Evolutionary conservation across 2,113 vertebrate genomes (phyloP).

Genomic region (Trogon melanurus): DNA sequence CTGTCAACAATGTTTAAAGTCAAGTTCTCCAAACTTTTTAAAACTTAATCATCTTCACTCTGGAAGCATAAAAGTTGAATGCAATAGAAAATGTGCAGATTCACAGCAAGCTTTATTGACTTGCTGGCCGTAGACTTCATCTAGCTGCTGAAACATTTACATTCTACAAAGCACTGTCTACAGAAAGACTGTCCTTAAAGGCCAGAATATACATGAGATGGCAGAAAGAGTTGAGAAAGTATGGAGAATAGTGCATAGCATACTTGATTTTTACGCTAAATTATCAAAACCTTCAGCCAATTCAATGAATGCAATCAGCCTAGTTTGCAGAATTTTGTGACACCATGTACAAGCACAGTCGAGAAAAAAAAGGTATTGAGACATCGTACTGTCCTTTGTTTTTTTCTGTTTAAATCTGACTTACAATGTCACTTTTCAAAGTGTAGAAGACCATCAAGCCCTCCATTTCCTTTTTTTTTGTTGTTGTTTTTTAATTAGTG

Average conservation of each 20-base stretch:
- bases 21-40: constrained; percentile 70
- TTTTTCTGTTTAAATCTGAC: neutral
- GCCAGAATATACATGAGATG: constrained; percentile 26
- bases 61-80: constrained; percentile 70
- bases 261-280: neutral
- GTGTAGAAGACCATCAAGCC: neutral
- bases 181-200: constrained; percentile 34
- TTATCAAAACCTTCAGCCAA: constrained; percentile 14
- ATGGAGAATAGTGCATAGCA: neutral
- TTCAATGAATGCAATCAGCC: neutral
- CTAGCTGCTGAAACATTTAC: constrained; percentile 64
- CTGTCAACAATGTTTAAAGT: constrained; percentile 71
- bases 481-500: neutral
- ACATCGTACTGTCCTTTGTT: neutral
- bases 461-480: neutral
- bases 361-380: neutral
- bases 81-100: constrained; percentile 56
- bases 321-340: neutral
- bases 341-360: neutral
- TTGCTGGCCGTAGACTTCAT: constrained; percentile 39
- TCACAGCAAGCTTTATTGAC: constrained; percentile 54
- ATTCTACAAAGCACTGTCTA: constrained; percentile 27
- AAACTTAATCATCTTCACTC: constrained; percentile 74
- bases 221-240: constrained; percentile 11
- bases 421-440: neutral